Base-by-base conservation (phyloP, 2,797 vertebrate species). In the Lutjanus argentimaculatus region DNA sequence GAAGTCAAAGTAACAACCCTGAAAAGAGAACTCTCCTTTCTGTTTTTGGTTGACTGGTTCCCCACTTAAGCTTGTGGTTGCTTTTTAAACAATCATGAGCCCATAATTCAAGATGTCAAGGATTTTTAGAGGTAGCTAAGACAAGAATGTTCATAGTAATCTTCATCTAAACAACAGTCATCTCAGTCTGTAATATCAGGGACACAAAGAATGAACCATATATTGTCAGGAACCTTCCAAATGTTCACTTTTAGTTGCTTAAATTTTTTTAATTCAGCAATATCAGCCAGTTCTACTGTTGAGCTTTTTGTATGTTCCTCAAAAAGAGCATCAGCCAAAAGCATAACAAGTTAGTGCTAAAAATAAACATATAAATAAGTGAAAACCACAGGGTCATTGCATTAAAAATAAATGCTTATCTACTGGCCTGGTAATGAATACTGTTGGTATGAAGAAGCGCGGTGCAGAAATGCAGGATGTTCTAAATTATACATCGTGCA, bases 401-500 rank as follows among this genome's bases (percentile, higher is more conserved):
- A 86, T 85, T 83, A 80, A 87, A 82, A 84, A 85, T 73, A 56
- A 49, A 83, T 68, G 72, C 58, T 53, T 13, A 53, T 82, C 72
- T 62, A 6, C 69, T 11, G 69, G 10, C 70, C 77, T 57, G 19
- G 85, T 87, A 88, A 90, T 78, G 69, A 84, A 89, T 43, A 79
- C 87, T 42, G 79, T 53, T 67, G 80, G 77, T 49, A 55, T 43
- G 72, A 75, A 79, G 75, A 48, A 22, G 64, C 36, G 16, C 11
- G 6, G 22, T 4, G 86, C 73, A 59, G 82, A 61, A 79, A 79
- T 51, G 73, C 86, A 88, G 83, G 88, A 84, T 82, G 85, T 25
- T 67, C 75, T 92, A 74, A 90, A 91, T 91, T 89, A 89, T 88
- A 83, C 87, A 88, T 89, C 0, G 40, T 75, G 84, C 87, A 56